phyloP scores from a whole-genome alignment of 2,797 vertebrate species.

The Streptopelia turtur region DNA sequence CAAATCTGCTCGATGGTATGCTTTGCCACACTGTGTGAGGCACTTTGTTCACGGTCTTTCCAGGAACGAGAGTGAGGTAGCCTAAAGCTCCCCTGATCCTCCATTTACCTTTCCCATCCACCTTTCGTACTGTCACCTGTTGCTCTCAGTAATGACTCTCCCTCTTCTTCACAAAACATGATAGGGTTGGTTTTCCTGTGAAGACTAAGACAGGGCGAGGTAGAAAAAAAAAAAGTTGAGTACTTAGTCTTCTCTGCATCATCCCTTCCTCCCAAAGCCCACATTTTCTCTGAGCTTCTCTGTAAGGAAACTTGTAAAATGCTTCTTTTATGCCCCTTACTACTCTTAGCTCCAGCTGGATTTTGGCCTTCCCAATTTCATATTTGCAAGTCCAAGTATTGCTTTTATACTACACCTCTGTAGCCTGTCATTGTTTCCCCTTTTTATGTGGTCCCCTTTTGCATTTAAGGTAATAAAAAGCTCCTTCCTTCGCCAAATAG shows the following conservation, averaged over 20 bases:
- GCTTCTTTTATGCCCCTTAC: background rate
- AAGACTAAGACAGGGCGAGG: background rate
- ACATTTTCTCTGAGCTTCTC: background rate
- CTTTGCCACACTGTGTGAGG: background rate
- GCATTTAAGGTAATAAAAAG: background rate
- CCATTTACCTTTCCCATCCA: background rate
- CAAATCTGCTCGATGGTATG: background rate
- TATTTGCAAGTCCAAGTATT: background rate
- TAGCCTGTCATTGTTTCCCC: background rate
- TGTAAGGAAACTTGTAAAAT: background rate
- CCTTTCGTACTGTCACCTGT: background rate
- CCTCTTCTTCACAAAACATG: background rate
- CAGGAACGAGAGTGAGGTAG: background rate
- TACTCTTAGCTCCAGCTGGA: background rate
- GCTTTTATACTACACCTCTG: background rate
- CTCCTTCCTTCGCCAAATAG: background rate
- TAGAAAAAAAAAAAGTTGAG: background rate
- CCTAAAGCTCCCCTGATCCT: background rate
- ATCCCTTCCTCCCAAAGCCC: background rate
- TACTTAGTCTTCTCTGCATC: background rate
- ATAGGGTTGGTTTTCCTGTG: background rate
- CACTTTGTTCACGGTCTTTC: rapidly evolving
- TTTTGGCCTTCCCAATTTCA: background rate
- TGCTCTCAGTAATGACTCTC: background rate
- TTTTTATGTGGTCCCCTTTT: background rate